Evolutionary conservation across 2,888 invertebrate species (phyloP), one percentile per base, ranked within the genome.

Genomic region (Tetragonisca angustula): DNA sequence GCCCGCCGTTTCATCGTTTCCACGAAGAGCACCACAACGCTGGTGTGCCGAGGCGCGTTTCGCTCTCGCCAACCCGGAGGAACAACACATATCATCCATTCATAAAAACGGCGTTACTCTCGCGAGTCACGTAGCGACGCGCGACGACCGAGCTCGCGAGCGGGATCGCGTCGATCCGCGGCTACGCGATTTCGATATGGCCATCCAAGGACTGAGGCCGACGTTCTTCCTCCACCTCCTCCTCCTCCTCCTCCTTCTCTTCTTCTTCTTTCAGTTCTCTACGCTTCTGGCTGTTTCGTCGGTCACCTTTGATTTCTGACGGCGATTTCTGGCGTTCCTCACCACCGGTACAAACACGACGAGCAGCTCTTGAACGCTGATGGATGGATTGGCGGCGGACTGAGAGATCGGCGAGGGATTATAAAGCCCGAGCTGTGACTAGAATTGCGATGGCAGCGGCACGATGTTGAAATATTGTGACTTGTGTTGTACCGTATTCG

Each of bases 111-210:
- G 61, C 61, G 61, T 72, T 83, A 68, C 64, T 27, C 62, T 83
- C 74, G 74, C 86, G 82, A 83, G 76, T 86, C 86, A 86, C 83
- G 86, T 86, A 83, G 49, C 68, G 81, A 62, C 62, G 56, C 62
- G 68, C 81, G 81, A 36, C 79, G 71, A 49, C 36, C 43, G 43
- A 43, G 32, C 43, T 43, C 43, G 43, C 43, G 43, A 43, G 43
- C 43, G 9, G 9, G 56, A 81, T 81, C 81, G 64, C 70, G 79
- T 81, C 74, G 74, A 19, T n/a, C 36, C 71, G 62, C 71, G 64
- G 2, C 49, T 43, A 24, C 56, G 27, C 61, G 76, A 69, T 83
- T 83, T 76, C 79, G 84, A 84, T 83, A 83, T 61, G 59, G 78
- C 69, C 84, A 56, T 76, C 15, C 83, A 82, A 81, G 71, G 76